Evolutionary conservation across 1,140 invertebrate species (phyloP).

Genomic region (Oryctes rhinoceros): DNA sequence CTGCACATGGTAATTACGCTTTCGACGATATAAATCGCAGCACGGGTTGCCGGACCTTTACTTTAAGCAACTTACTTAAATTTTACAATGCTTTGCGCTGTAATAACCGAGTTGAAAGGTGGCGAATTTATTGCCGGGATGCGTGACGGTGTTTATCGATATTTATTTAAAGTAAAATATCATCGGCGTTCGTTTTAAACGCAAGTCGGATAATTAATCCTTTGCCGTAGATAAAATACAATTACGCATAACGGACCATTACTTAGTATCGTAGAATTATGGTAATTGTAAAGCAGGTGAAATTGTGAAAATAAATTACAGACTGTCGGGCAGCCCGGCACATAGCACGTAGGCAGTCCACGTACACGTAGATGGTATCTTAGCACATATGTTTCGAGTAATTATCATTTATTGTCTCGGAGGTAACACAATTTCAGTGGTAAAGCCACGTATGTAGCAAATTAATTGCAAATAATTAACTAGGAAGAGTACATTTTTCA

Average conservation of each 20-base stretch:
- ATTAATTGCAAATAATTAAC: constrained; percentile 41
- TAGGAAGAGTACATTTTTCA: constrained; percentile 40
- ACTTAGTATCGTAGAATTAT: constrained; percentile 24
- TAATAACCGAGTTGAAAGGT: too few relatives aligned
- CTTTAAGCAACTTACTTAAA: too few relatives aligned
- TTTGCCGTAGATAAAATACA: constrained; percentile 5
- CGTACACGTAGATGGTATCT: constrained; percentile 37
- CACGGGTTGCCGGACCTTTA: too few relatives aligned
- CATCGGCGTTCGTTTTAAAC: background rate
- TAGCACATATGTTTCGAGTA: constrained; percentile 38
- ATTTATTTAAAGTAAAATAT: background rate
- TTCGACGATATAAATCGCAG: too few relatives aligned
- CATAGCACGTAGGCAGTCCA: constrained; percentile 19
- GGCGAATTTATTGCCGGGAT: too few relatives aligned
- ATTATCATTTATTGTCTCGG: constrained; percentile 40
- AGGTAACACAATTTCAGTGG: constrained; percentile 39
- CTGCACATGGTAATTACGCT: too few relatives aligned
- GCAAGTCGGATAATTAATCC: background rate
- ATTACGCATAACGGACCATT: constrained; percentile 25
- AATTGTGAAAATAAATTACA: constrained; percentile 35
- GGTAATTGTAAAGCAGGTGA: constrained; percentile 34
- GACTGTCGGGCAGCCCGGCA: background rate
- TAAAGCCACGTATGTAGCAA: constrained; percentile 33
- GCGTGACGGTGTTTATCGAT: too few relatives aligned
- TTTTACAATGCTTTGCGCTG: too few relatives aligned